These are phyloP conservation scores for Galaxea fascicularis DNA, from an alignment of 92 coral and sea anemone genomes.

Conservation along the genomic window DNA sequence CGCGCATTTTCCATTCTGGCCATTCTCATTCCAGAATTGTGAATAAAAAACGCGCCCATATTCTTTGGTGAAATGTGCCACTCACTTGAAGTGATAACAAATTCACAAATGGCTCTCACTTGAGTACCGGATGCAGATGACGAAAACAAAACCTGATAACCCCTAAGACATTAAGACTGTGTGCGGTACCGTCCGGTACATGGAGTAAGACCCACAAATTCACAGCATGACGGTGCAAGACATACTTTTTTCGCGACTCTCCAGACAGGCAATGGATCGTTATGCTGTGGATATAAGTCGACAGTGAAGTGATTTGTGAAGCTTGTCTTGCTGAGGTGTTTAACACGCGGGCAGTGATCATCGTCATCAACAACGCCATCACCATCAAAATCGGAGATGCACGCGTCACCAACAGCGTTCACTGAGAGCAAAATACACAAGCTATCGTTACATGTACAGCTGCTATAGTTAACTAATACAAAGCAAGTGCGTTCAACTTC, in stretches of 20 bases:
- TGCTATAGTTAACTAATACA: background rate
- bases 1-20: too few species aligned
- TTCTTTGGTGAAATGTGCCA: too few species aligned
- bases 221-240: background rate
- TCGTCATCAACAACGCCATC: constrained; percentile 89
- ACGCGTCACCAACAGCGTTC: constrained; percentile 85
- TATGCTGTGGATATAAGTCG: constrained; percentile 76
- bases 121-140: too few species aligned
- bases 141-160: too few species aligned
- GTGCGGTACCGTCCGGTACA: too few species aligned
- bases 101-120: too few species aligned
- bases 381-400: constrained; percentile 89
- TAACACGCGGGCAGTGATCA: constrained; percentile 87
- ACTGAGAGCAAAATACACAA: constrained; percentile 56
- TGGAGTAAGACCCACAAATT: too few species aligned
- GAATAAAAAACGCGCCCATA: too few species aligned
- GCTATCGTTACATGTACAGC: background rate
- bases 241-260: constrained; percentile 82
- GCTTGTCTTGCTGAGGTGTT: constrained; percentile 87
- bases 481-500: too few species aligned
- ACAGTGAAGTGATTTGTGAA: constrained; percentile 86
- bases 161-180: too few species aligned
- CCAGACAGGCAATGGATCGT: constrained; percentile 84
- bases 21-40: too few species aligned
- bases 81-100: too few species aligned